These are phyloP conservation scores for Lamproptera curius DNA, from an alignment of 2,888 invertebrate species.

Conservation along the genomic window DNA sequence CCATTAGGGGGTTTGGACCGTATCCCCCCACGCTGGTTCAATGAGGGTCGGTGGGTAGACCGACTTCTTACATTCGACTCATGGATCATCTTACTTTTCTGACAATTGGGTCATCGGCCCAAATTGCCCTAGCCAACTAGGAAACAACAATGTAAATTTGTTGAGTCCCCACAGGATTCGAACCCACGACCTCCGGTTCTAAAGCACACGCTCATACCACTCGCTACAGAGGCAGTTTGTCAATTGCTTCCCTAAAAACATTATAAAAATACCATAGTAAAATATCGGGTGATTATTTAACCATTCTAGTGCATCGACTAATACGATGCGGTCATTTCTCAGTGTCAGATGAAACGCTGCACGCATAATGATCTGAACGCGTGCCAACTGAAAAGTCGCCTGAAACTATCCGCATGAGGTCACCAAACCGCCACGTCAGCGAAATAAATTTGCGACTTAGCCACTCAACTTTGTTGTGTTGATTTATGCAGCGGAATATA, in stretches of 20 bases:
- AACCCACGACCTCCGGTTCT: no score
- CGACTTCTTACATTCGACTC: not conserved
- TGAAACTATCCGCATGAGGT: slow-evolving; percentile 1
- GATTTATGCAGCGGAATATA: slow-evolving; percentile 2
- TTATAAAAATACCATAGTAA: not conserved
- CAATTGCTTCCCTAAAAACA: not conserved
- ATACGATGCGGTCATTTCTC: slow-evolving; percentile 4
- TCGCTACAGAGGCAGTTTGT: not conserved
- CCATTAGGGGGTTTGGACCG: no score
- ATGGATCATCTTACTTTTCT: no score
- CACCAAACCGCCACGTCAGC: not conserved
- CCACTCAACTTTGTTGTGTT: not conserved
- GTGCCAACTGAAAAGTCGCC: slow-evolving; percentile 10
- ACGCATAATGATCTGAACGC: slow-evolving; percentile 17
- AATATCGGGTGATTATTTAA: not conserved
- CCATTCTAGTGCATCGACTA: not conserved
- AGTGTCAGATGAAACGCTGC: slow-evolving; percentile 5
- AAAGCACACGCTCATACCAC: no score
- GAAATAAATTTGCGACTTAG: slow-evolving; percentile 3
- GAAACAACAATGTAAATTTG: no score
- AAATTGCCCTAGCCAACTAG: no score
- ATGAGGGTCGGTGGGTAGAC: no score
- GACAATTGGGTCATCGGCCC: no score
- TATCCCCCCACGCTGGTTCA: no score
- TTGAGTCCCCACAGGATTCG: no score